Base-by-base conservation (phyloP, 2,888 invertebrate species). In the Oscheius sp. region DNA sequence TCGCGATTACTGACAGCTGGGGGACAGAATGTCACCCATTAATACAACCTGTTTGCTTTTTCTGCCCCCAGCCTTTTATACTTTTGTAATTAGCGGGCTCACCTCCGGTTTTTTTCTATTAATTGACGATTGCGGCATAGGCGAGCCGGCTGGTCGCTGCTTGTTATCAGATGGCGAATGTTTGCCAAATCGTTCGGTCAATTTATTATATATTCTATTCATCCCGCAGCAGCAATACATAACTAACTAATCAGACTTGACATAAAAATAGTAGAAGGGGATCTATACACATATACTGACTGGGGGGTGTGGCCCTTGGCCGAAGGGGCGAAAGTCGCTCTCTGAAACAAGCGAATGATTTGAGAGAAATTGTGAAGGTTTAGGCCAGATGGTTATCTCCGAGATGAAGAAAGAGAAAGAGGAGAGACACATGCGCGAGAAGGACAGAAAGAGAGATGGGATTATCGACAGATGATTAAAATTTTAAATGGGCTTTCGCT, bases 211-310 rank as follows among this genome's bases (percentile, higher is more conserved):
- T 18, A 71, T 7, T 41, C 53, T 71, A 63, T 56, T 71, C 71
- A 71, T 71, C 41, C 71, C 71, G 63, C 71, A 71, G 59, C 71
- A 70, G 27, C 66, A 66, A 49, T 66, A 52, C 66, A 66, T 66
- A 52, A 66, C 66, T 66, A 66, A 61, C 66, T 66, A 66, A 27
- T 25, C 66, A 27, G 41, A 29, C 27, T 49, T 23, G 21, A 3
- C 3, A 6, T 6, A 35, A 35, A 35, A 35, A 9, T 6, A 35
- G 35, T 6, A 9, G 35, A 35, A 9, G 35, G 35, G 35, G 45
- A 23, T 49, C 49, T 49, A 49, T 52, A 66, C 49, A 66, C 52
- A 61, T 6, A 45, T n/a, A n/a, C n/a, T n/a, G n/a, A n/a, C 58
- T n/a, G n/a, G 23, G 25, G 61, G 45, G 61, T 43, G 61, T 61